Percentiles rank a stretch among this genome's conserved stretches.
phyloP scores from a whole-genome alignment of 1,140 invertebrate species.

The Drosophila lowei region DNA sequence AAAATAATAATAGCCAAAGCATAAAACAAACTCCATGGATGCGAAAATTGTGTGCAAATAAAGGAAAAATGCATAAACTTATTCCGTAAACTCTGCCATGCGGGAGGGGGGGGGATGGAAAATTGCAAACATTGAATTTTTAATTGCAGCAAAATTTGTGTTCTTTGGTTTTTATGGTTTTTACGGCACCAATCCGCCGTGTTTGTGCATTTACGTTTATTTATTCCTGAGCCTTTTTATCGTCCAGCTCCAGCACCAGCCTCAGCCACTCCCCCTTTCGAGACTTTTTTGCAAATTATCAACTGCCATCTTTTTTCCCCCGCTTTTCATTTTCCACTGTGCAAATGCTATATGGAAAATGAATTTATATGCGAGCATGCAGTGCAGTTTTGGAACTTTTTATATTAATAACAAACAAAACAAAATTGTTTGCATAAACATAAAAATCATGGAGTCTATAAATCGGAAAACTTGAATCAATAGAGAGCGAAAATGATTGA shows the following conservation, averaged over 20 bases:
- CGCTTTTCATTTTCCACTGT: background rate
- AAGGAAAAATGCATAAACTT: conserved; percentile 19
- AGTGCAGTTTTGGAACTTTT: conserved; percentile 42
- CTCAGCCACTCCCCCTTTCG: background rate
- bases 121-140: conserved; percentile 76
- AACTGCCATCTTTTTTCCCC: conserved; percentile 55
- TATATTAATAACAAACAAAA: conserved; percentile 58
- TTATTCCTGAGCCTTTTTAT: conserved; percentile 60
- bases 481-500: too few species aligned
- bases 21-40: conserved; percentile 45
- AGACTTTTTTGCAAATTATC: conserved; percentile 50
- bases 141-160: conserved; percentile 75
- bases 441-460: background rate
- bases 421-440: conserved; percentile 48
- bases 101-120: conserved; percentile 3
- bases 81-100: too few species aligned
- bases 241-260: background rate
- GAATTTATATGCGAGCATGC: conserved; percentile 24
- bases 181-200: conserved; percentile 23
- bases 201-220: conserved; percentile 61
- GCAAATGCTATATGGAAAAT: conserved; percentile 35
- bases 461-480: background rate
- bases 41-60: conserved; percentile 28
- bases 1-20: conserved; percentile 40
- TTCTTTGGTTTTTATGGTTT: conserved; percentile 65